Evolutionary conservation across 2,797 vertebrate species (phyloP), one percentile per base, ranked within the genome.

Genomic region (Gila robusta): DNA sequence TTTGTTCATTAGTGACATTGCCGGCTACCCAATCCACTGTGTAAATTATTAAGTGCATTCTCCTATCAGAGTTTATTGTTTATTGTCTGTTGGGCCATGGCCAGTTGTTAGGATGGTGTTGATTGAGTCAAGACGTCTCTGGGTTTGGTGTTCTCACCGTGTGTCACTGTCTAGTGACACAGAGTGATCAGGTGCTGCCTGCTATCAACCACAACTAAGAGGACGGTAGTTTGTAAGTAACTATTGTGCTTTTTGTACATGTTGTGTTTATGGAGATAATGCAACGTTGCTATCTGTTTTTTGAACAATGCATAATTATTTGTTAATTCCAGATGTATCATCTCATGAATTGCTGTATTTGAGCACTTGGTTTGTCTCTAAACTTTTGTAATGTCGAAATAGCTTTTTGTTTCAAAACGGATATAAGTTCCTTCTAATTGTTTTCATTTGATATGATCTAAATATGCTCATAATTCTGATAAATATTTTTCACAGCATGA

Each of bases 41-140:
- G 93, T 93, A 84, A 96, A 96, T 96, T 94, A 96, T 96, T 96
- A 91, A 96, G 88, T 1, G 66, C 88, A 89, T 90, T 93, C 93
- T 94, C 91, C 92, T 69, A 94, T 94, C 93, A 86, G 93, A 93
- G 93, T 92, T 95, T 95, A 94, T 96, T 95, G 95, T 94, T 94
- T 94, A 95, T 95, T 94, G 92, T 86, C 92, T 81, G 87, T 66
- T 80, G 90, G 90, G 79, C 89, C 82, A 90, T 88, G 85, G 89
- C 83, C 88, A 89, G 71, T 72, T 90, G 90, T 90, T 41, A 83
- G 86, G 91, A 92, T 91, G 91, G 86, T 71, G 84, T 73, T 37
- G 90, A 89, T 88, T 92, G 89, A 92, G 92, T 93, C 90, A 92
- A 92, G 89, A 87, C 71, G 89, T 89, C 77, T 89, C 82, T 88